These are phyloP conservation scores for Sebastes paucispinis DNA, from an alignment of 2,797 vertebrate species.

Conservation along the genomic window DNA sequence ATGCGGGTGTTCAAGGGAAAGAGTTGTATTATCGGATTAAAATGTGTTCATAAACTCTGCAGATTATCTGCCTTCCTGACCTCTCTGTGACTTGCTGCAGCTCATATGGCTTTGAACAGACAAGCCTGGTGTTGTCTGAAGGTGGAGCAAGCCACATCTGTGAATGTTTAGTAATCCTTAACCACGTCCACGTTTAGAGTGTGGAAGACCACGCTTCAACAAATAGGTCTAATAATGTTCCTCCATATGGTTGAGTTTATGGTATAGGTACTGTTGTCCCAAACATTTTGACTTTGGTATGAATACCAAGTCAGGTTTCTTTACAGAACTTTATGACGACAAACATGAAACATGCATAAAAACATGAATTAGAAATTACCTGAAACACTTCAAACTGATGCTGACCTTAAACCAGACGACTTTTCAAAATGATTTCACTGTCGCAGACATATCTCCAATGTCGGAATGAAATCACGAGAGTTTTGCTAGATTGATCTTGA, in stretches of 20 bases:
- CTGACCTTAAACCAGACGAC: no score
- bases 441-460: no score
- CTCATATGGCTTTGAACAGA: neutral
- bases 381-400: neutral
- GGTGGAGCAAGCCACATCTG: slow-evolving; percentile 16
- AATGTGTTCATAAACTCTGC: neutral
- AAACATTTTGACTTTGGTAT: neutral
- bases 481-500: no score
- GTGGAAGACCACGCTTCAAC: neutral
- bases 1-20: neutral
- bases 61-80: neutral
- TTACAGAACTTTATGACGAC: neutral
- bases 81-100: neutral
- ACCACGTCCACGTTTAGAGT: slow-evolving; percentile 13
- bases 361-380: neutral
- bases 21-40: neutral
- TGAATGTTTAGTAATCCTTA: slow-evolving; percentile 8
- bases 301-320: neutral
- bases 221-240: neutral
- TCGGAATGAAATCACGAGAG: no score
- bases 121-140: slow-evolving; percentile 2
- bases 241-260: neutral
- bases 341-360: neutral
- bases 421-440: no score
- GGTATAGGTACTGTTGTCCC: neutral